Conservation (phyloP, 2,113 vertebrate genomes). For the Nothobranchius furzeri region DNA sequence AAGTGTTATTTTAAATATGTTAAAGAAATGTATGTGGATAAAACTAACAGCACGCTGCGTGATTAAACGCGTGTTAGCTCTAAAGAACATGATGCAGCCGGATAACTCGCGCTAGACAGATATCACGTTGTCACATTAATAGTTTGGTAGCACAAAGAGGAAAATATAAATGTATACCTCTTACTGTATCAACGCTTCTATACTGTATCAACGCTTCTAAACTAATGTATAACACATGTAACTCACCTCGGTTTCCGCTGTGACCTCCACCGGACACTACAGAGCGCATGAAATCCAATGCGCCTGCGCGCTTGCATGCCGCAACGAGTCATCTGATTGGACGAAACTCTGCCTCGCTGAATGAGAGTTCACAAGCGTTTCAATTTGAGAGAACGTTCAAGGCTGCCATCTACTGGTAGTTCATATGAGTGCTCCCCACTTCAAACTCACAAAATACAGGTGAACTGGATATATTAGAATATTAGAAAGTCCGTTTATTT, state of each 20-base stretch:
- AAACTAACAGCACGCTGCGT: neutral
- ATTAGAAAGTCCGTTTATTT: no score
- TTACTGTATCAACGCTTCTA: fast-evolving
- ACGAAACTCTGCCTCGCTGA: conserved; percentile 43
- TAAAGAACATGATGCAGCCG: neutral
- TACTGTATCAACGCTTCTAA: neutral
- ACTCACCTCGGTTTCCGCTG: conserved; percentile 66
- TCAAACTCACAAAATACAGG: no score
- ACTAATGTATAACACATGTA: neutral
- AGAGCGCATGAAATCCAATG: conserved; percentile 56
- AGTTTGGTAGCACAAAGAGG: neutral
- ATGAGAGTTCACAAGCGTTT: neutral
- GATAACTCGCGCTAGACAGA: neutral
- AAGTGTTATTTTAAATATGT: neutral
- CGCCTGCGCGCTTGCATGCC: conserved; percentile 59
- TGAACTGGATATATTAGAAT: no score
- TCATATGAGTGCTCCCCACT: no score
- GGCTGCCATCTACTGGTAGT: conserved; percentile 12
- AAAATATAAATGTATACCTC: fast-evolving
- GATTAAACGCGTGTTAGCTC: conserved; percentile 21
- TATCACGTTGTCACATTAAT: no score
- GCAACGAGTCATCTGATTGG: conserved; percentile 65
- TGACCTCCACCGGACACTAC: conserved; percentile 79
- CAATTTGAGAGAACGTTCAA: neutral
- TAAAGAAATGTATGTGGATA: neutral